These are phyloP conservation scores for Rhadina sibilatrix DNA, from an alignment of 2,113 vertebrate genomes.

Conservation along the genomic window DNA sequence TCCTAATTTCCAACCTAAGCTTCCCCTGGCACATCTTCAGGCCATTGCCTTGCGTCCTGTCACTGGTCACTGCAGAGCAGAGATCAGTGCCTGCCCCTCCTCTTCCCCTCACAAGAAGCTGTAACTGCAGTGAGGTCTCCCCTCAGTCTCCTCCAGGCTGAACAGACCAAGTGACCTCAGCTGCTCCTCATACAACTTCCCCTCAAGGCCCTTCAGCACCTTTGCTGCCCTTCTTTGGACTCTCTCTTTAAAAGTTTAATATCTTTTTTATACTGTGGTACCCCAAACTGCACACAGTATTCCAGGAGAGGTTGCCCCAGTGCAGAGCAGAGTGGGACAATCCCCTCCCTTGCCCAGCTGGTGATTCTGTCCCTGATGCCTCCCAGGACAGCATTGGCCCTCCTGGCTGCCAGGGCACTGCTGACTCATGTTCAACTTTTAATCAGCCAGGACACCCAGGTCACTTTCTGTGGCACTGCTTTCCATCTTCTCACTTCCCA, in stretches of 20 bases:
- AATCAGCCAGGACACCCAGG: no score
- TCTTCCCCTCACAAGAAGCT: neutral
- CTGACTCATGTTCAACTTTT: rapidly evolving
- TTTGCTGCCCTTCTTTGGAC: neutral
- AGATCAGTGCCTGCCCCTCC: neutral
- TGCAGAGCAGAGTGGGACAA: rapidly evolving
- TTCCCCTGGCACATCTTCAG: neutral
- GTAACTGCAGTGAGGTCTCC: neutral
- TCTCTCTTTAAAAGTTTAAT: neutral
- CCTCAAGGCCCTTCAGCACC: neutral
- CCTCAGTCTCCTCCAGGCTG: neutral
- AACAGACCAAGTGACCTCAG: neutral
- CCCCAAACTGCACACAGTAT: neutral
- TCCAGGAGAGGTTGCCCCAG: rapidly evolving
- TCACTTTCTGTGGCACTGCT: neutral
- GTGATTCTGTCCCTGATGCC: rapidly evolving
- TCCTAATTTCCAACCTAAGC: neutral
- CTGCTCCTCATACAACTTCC: rapidly evolving
- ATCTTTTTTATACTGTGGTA: rapidly evolving
- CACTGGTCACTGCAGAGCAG: neutral
- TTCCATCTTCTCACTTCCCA: neutral
- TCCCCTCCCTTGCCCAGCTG: rapidly evolving
- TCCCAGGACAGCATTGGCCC: rapidly evolving
- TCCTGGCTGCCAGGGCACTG: neutral
- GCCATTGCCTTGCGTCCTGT: rapidly evolving